Conservation (phyloP, 1,140 invertebrate species). For the Sitophilus oryzae region DNA sequence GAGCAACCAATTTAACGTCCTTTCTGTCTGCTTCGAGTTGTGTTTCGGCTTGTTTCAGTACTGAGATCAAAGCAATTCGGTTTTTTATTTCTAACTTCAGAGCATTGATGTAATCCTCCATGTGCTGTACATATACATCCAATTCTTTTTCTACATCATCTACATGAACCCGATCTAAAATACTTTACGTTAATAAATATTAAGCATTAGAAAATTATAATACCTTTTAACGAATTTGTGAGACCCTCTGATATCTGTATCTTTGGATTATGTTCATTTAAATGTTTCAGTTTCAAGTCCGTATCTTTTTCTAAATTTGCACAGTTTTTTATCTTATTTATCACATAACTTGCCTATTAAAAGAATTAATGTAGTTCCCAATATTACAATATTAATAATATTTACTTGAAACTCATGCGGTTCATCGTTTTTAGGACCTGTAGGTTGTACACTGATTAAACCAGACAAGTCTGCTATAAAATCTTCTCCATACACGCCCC, state of each 20-base stretch:
- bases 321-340: slow-evolving; percentile 62
- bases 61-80: slow-evolving; percentile 64
- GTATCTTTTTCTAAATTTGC: slow-evolving; percentile 60
- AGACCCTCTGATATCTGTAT: slow-evolving; percentile 55
- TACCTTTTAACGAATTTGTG: slow-evolving; percentile 66
- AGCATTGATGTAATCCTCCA: slow-evolving; percentile 74
- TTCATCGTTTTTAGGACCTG: slow-evolving; percentile 63
- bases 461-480: slow-evolving; percentile 80
- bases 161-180: slow-evolving; percentile 69
- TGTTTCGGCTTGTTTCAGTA: slow-evolving; percentile 72
- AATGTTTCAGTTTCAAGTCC: slow-evolving; percentile 56
- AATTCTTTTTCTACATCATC: slow-evolving; percentile 85
- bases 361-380: slow-evolving; percentile 10
- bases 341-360: slow-evolving; percentile 52
- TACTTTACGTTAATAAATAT: neutral
- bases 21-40: slow-evolving; percentile 85
- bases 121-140: slow-evolving; percentile 68
- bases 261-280: slow-evolving; percentile 52
- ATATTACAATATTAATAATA: slow-evolving; percentile 25
- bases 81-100: slow-evolving; percentile 79
- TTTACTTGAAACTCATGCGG: slow-evolving; percentile 58
- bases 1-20: slow-evolving; percentile 88
- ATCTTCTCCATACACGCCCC: slow-evolving; percentile 79
- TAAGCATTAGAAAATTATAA: neutral
- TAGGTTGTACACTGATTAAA: slow-evolving; percentile 66